Percentiles rank a stretch among this genome's conserved stretches.
Conservation (phyloP, 1,140 invertebrate genomes). For the Bactericera cockerelli region DNA sequence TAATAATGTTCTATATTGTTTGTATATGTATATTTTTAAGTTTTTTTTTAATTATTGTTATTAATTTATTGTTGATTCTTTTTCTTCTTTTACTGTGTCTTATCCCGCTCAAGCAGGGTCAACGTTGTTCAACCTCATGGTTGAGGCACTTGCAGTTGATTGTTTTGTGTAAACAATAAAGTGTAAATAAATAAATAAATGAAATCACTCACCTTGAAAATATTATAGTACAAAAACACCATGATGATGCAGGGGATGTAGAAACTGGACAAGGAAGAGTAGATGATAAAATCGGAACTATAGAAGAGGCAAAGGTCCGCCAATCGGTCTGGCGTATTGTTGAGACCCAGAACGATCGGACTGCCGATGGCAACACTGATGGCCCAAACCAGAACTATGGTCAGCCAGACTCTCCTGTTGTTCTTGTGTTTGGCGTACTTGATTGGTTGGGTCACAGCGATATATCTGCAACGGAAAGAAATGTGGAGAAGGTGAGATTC, state of each 20-base stretch:
- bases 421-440: constrained; percentile 98
- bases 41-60: too few species aligned
- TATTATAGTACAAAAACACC: constrained; percentile 96
- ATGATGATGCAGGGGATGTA: constrained; percentile 98
- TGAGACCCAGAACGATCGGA: constrained; percentile 89
- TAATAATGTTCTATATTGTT: too few species aligned
- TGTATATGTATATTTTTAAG: too few species aligned
- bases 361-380: constrained; percentile 92
- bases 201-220: constrained; percentile 76
- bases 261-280: constrained; percentile 94
- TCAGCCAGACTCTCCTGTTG: constrained; percentile 83
- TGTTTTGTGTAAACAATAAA: too few species aligned
- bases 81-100: too few species aligned
- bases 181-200: too few species aligned
- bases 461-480: constrained; percentile 58
- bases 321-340: constrained; percentile 65
- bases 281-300: constrained; percentile 95
- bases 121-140: too few species aligned
- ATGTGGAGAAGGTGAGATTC: too few species aligned
- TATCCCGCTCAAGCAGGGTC: too few species aligned
- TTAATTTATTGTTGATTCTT: too few species aligned
- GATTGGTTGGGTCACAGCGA: constrained; percentile 95
- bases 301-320: constrained; percentile 84
- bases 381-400: constrained; percentile 91
- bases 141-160: too few species aligned